Evolutionary conservation across 1,140 invertebrate species (phyloP).

Genomic region (Varroa destructor): DNA sequence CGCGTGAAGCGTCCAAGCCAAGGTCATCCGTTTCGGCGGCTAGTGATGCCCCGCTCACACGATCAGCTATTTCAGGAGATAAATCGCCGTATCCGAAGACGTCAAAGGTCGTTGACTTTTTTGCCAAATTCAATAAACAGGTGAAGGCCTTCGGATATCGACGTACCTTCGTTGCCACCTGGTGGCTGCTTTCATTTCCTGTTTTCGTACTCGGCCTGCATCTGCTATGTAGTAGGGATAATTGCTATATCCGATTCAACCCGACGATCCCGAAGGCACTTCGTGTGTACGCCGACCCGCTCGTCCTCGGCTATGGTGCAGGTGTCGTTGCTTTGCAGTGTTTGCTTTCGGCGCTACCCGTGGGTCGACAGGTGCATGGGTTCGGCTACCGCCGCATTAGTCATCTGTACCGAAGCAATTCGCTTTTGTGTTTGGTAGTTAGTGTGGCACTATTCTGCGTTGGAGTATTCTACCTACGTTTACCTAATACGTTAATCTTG

Average conservation of each 20-base stretch:
- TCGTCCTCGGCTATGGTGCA: not conserved
- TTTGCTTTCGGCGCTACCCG: not conserved
- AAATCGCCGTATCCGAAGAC: not conserved
- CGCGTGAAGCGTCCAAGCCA: slow-evolving; percentile 3
- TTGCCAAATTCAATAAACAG: not conserved
- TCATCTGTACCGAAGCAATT: not conserved
- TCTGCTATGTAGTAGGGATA: not conserved
- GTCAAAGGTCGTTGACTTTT: not conserved
- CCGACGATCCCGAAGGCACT: not conserved
- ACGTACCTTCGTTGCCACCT: not conserved
- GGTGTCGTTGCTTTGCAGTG: not conserved
- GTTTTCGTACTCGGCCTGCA: not conserved
- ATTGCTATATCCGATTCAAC: not conserved
- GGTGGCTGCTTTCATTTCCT: not conserved
- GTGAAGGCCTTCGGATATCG: slow-evolving; percentile 21
- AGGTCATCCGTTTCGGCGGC: not conserved
- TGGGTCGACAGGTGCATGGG: not conserved
- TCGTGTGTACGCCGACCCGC: not conserved
- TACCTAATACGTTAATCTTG: not conserved
- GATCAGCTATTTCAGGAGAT: not conserved
- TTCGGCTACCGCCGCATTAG: slow-evolving; percentile 1
- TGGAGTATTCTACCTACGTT: not conserved
- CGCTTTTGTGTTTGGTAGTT: not conserved
- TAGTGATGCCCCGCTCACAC: too few relatives aligned
- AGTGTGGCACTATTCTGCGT: not conserved